Base-by-base conservation (phyloP, 2,113 vertebrate genomes). In the Petroica traversi region DNA sequence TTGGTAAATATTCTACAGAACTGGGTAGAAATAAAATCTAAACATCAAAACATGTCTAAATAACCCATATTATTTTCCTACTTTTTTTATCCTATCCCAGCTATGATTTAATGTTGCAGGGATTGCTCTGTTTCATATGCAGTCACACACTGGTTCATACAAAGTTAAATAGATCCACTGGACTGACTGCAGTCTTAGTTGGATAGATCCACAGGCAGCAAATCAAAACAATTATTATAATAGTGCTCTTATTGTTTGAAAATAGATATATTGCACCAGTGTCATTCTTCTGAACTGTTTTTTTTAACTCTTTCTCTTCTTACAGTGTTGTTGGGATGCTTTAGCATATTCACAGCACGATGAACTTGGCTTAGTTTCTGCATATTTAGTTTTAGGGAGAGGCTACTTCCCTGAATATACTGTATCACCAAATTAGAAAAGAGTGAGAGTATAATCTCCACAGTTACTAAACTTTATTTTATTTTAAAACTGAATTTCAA, bases 281-380 rank as follows among this genome's bases (percentile, higher is more conserved):
- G 57, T 93, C 40, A 80, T 85, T 94, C 93, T 79, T 77, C 75
- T 66, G 67, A 61, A 54, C 76, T 85, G 17, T 87, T 96, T 87
- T 18, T 18, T 78, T 97, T 95, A 94, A 94, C 57, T 91, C 82
- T n/a, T 31, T 33, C 68, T 91, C 38, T 76, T 87, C 71, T 84
- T 85, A 41, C 14, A 48, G 71, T 79, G 34, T 8, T 92, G 59
- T 80, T 40, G 26, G 38, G 94, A 52, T 52, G 19, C n/a, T 89
- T 88, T 88, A 79, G 64, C 54, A 57, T 91, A 89, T 91, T 94
- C 63, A 76, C 15, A 89, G 28, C 62, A 71, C 25, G 25, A 62
- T 67, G 78, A 87, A 43, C 31, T 85, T 59, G 29, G 26, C 18
- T 89, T 68, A 73, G 14, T 18, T 78, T 45, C 91, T 77, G 15